Conservation (phyloP, 2,113 vertebrate genomes). For the Emydocephalus ijimae region DNA sequence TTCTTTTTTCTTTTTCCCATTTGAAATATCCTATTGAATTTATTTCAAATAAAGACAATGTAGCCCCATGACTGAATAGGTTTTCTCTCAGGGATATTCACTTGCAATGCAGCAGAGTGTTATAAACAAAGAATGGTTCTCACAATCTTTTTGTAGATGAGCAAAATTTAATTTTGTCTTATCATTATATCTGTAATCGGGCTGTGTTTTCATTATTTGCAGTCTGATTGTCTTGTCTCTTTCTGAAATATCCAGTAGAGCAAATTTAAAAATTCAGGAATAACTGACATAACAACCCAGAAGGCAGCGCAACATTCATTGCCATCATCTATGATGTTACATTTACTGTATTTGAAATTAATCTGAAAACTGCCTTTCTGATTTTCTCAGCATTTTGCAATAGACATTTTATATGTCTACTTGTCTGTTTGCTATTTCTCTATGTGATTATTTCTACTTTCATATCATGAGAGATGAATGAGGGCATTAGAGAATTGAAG, state of each 20-base stretch:
- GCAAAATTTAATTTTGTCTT: background rate
- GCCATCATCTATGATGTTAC: background rate
- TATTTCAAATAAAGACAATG: background rate
- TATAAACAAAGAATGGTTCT: background rate
- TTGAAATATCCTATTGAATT: background rate
- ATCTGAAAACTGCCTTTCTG: background rate
- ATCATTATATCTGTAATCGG: background rate
- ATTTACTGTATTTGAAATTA: background rate
- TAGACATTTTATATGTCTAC: background rate
- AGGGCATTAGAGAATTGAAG: background rate
- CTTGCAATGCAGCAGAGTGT: background rate
- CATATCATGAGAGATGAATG: background rate
- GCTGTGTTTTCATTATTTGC: background rate
- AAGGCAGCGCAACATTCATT: background rate
- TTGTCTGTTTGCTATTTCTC: background rate
- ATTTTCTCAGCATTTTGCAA: background rate
- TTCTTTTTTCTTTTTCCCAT: background rate
- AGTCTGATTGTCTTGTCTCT: background rate
- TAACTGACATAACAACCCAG: rapidly evolving
- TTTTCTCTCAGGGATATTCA: background rate
- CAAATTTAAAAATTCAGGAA: constrained; percentile 14
- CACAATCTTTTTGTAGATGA: background rate
- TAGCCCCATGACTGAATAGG: background rate
- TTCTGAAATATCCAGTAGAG: background rate
- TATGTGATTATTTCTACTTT: background rate